phyloP scores from a whole-genome alignment of 2,888 invertebrate genomes.

The Netelia virgata region DNA sequence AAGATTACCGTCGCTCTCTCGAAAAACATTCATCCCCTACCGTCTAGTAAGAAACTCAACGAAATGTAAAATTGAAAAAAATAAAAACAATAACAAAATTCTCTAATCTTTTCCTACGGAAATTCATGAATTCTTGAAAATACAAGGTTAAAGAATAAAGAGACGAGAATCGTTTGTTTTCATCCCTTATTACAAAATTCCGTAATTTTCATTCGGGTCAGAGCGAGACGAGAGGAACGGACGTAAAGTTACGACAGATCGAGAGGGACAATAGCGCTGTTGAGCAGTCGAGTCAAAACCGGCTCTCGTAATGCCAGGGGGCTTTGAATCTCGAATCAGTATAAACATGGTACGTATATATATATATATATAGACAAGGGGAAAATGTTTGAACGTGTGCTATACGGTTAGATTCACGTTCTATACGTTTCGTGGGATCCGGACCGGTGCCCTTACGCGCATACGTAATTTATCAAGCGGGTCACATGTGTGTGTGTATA shows the following conservation, averaged over 20 bases:
- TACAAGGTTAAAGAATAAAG: no score
- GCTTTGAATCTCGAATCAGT: conserved; percentile 50
- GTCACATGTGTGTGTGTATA: background rate
- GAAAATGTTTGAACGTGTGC: conserved; percentile 6
- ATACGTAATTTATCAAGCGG: conserved; percentile 58
- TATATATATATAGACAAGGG: background rate
- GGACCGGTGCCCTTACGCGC: conserved; percentile 29
- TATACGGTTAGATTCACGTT: conserved; percentile 3
- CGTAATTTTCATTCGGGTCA: background rate
- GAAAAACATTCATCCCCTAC: background rate
- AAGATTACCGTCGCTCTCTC: background rate
- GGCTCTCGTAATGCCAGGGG: background rate
- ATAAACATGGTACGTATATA: background rate
- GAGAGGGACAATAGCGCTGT: background rate
- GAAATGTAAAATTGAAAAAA: background rate
- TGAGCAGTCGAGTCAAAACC: background rate
- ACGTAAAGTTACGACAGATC: background rate
- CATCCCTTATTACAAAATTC: no score
- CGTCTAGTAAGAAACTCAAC: background rate
- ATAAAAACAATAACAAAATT: background rate
- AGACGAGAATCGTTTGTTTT: no score
- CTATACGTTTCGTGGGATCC: background rate
- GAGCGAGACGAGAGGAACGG: background rate
- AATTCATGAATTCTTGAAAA: no score
- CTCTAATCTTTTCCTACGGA: no score